Evolutionary conservation across 1,140 invertebrate species (phyloP).

Genomic region (Chrysoperla carnea): DNA sequence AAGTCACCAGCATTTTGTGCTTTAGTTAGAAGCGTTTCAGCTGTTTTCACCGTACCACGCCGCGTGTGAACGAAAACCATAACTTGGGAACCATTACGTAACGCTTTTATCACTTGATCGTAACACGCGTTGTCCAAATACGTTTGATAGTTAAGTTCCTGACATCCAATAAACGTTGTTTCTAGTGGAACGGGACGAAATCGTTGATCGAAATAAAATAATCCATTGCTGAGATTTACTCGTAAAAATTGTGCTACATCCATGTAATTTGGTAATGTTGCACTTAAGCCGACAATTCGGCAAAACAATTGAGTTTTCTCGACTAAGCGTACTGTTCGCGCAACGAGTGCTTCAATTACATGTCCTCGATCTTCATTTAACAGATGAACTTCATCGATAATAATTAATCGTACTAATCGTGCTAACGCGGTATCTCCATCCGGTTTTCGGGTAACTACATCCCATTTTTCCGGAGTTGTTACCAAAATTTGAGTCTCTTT

Average conservation of each 20-base stretch:
- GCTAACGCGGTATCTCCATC: constrained; percentile 80
- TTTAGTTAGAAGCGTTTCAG: constrained; percentile 56
- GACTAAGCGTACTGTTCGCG: constrained; percentile 84
- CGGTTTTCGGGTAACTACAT: constrained; percentile 93
- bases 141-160: constrained; percentile 22
- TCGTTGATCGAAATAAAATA: constrained; percentile 95
- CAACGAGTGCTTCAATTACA: constrained; percentile 93
- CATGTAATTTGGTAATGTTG: constrained; percentile 93
- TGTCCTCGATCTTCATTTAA: constrained; percentile 94
- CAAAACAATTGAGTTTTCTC: constrained; percentile 95
- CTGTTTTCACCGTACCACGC: constrained; percentile 84
- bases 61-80: constrained; percentile 99
- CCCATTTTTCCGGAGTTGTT: constrained; percentile 99
- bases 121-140: constrained; percentile 92
- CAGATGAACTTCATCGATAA: constrained; percentile 98
- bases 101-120: constrained; percentile 76
- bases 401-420: constrained; percentile 82
- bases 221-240: constrained; percentile 81
- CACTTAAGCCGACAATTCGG: constrained; percentile 91
- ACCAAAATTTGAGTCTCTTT: constrained; percentile 94
- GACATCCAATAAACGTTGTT: constrained; percentile 86
- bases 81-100: constrained; percentile 83
- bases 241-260: constrained; percentile 90
- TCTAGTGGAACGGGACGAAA: constrained; percentile 79
- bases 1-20: constrained; percentile 51